Evolutionary conservation across 2,797 vertebrate species (phyloP).

Genomic region (Brachymystax lenok): DNA sequence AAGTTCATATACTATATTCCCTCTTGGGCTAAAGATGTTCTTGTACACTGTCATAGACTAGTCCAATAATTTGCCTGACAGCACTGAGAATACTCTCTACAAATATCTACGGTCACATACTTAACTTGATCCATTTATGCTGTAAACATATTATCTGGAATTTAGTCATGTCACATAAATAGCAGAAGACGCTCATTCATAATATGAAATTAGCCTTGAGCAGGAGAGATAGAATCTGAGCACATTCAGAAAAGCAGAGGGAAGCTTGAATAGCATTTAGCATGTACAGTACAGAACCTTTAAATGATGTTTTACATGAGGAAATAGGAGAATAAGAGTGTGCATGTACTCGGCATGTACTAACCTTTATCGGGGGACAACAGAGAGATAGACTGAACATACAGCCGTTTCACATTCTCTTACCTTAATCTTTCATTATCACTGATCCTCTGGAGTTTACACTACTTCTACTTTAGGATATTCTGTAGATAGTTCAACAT

Average conservation of each 20-base stretch:
- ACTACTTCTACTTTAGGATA: not conserved
- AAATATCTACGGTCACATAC: not conserved
- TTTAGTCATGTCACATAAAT: not conserved
- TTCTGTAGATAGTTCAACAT: not conserved
- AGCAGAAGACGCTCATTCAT: not conserved
- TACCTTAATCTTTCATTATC: conserved; percentile 57
- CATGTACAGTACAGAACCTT: not conserved
- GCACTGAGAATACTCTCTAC: conserved; percentile 16
- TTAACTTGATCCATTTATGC: not conserved
- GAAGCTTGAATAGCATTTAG: conserved; percentile 8
- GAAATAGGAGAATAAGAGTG: conserved; percentile 71
- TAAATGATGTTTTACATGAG: conserved; percentile 70
- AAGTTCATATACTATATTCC: not conserved
- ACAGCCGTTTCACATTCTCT: conserved; percentile 73
- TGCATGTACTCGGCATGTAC: conserved; percentile 74
- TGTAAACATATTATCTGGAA: no score
- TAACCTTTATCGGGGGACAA: conserved; percentile 73
- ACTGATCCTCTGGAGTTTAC: not conserved
- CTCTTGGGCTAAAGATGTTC: conserved; percentile 18
- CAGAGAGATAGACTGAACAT: conserved; percentile 68
- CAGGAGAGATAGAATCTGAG: not conserved
- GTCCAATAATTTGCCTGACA: conserved; percentile 16
- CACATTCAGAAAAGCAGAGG: not conserved
- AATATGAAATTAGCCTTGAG: not conserved
- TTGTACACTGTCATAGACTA: conserved; percentile 31